Evolutionary conservation across 2,888 invertebrate genomes (phyloP), one percentile per base, ranked within the genome.

Genomic region (Microctonus hyperodae): DNA sequence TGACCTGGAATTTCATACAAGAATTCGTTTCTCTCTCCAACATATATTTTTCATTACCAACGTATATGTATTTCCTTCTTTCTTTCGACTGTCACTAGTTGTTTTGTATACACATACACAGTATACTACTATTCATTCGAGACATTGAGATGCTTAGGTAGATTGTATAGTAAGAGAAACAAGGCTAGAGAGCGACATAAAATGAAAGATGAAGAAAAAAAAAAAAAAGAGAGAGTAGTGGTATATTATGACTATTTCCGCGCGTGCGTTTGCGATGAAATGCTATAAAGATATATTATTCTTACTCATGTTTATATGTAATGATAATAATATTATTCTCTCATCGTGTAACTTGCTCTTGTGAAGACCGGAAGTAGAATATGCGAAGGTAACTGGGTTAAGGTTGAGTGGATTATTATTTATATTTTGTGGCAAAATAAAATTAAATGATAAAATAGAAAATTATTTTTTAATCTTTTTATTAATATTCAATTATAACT

Each of bases 1-100:
- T 82, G 83, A 82, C 83, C 82, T 79, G 81, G 80, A 83, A 83
- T 81, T 74, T 72, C 76, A 64, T 73, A 70, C 71, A 73, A 60
- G 60, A 75, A 77, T 78, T 77, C 79, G 76, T 75, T 75, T 74
- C 74, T 76, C 69, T 71, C 56, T 37, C 20, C 16, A 44, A n/a
- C 56, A 66, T 48, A 33, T 28, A 13, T 50, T 20, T 58, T n/a
- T 44, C 63, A 40, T 50, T 56, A 6, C 25, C 44, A 11, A 11
- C 37, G 23, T 13, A 23, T 33, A 22, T 13, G 13, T n/a, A n/a
- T 31, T 23, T 11, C 9, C 16, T 28, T 22, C 25, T 25, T 11
- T 51, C 51, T 23, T 25, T 25, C 25, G 25, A 51, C 51, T 55
- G 55, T 55, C 55, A 55, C 55, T 50, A 20, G n/a, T n/a, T n/a